Percentiles rank a stretch among this genome's conserved stretches.
Conservation (phyloP, 2,113 vertebrate genomes). For the Proteles cristata region DNA sequence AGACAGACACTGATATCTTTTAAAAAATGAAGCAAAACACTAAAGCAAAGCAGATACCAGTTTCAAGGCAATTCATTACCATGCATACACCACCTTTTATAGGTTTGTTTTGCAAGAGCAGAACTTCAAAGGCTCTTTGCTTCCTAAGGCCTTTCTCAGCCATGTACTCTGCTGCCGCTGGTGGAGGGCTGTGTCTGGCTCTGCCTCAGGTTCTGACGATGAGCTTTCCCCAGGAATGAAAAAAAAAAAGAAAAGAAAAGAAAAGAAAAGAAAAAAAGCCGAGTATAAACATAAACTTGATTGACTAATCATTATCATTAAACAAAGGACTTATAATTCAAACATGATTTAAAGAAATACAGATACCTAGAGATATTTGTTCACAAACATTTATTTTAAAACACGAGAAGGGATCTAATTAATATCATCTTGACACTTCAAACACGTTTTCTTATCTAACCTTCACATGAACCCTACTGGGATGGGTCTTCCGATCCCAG, state of each 20-base stretch:
- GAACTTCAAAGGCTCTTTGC: neutral
- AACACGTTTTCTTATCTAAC: neutral
- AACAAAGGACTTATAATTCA: neutral
- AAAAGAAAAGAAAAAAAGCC: neutral
- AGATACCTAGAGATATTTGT: neutral
- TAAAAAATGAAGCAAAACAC: neutral
- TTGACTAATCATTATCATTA: neutral
- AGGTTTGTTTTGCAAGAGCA: neutral
- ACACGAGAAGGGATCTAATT: neutral
- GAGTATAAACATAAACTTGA: neutral
- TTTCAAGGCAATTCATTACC: neutral
- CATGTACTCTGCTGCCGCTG: neutral
- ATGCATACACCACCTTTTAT: neutral
- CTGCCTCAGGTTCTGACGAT: neutral
- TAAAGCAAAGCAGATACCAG: neutral
- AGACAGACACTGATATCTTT: neutral
- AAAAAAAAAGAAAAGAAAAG: neutral
- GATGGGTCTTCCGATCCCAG: fast-evolving
- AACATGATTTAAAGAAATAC: neutral
- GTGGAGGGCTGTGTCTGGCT: neutral
- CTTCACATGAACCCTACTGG: neutral
- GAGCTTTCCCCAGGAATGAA: neutral
- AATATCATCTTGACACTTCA: neutral
- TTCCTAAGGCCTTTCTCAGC: neutral
- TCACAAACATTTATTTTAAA: neutral